Conservation (phyloP, 2,113 vertebrate genomes). For the Anguilla japonica region DNA sequence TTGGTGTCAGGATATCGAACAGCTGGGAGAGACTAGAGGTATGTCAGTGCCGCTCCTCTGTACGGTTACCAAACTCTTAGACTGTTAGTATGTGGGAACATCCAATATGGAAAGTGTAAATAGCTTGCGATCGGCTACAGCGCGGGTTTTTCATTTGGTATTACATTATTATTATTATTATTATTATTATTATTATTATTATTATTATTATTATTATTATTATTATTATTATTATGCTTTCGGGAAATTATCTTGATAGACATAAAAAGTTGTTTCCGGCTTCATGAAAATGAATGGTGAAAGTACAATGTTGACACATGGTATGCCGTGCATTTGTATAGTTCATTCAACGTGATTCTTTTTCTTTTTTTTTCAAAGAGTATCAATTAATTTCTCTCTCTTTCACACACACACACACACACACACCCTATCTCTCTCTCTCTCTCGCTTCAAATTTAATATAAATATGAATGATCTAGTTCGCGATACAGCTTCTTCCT, state of each 20-base stretch:
- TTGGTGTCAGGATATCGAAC: slow-evolving; percentile 46
- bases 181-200: background rate
- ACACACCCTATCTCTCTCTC: background rate
- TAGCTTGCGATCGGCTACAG: background rate
- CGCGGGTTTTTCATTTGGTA: background rate
- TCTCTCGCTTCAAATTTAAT: background rate
- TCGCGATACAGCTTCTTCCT: background rate
- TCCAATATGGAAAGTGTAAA: background rate
- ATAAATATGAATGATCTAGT: background rate
- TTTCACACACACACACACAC: background rate
- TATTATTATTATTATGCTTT: slow-evolving; percentile 10
- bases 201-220: slow-evolving; percentile 10
- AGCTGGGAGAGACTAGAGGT: slow-evolving; percentile 56
- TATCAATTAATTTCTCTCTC: background rate
- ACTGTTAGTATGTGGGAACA: background rate
- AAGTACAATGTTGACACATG: background rate
- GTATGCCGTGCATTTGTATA: background rate
- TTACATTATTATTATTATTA: background rate
- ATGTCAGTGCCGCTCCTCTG: slow-evolving; percentile 39
- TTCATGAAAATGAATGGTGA: background rate
- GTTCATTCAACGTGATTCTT: background rate
- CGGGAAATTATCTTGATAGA: too few relatives aligned
- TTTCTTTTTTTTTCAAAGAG: background rate
- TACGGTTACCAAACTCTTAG: background rate
- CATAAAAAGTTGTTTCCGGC: background rate